phyloP scores from a whole-genome alignment of 2,888 invertebrate species.

The Tetragonula carbonaria region DNA sequence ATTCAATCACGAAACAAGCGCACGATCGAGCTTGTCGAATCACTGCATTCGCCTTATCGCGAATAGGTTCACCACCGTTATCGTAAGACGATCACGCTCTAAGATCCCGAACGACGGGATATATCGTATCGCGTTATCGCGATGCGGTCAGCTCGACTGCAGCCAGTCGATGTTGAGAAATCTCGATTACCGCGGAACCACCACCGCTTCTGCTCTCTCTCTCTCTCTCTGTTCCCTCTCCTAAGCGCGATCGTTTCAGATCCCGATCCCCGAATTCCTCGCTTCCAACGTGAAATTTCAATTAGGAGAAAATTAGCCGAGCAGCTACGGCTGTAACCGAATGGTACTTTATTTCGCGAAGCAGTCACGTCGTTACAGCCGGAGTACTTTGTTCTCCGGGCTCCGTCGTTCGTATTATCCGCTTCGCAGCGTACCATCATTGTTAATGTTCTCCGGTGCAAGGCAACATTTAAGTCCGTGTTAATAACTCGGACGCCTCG shows the following conservation, averaged over 20 bases:
- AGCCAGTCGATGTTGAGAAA: constrained; percentile 33
- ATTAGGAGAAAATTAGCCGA: constrained; percentile 35
- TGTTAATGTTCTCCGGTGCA: constrained; percentile 32
- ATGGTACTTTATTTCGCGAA: constrained; percentile 34
- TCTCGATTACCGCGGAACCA: constrained; percentile 40
- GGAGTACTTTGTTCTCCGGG: constrained; percentile 4
- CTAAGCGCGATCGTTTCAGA: constrained; percentile 9
- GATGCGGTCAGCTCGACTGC: constrained; percentile 5
- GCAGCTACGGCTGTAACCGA: not conserved
- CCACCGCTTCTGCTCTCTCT: not conserved
- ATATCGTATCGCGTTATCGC: constrained; percentile 24
- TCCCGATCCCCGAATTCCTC: constrained; percentile 11
- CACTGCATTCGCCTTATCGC: not conserved
- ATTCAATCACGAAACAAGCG: not conserved
- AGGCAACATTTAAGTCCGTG: constrained; percentile 36
- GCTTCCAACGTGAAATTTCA: constrained; percentile 23
- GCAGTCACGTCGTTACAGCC: constrained; percentile 22
- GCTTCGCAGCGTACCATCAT: constrained; percentile 35
- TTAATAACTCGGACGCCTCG: constrained; percentile 34
- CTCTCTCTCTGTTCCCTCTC: not conserved
- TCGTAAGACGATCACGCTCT: not conserved
- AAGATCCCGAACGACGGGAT: constrained; percentile 2
- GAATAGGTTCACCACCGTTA: constrained; percentile 10
- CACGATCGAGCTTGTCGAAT: constrained; percentile 15
- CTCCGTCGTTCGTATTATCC: constrained; percentile 29